Evolutionary conservation across 2,888 invertebrate species (phyloP).

Genomic region (Fragum fragum): DNA sequence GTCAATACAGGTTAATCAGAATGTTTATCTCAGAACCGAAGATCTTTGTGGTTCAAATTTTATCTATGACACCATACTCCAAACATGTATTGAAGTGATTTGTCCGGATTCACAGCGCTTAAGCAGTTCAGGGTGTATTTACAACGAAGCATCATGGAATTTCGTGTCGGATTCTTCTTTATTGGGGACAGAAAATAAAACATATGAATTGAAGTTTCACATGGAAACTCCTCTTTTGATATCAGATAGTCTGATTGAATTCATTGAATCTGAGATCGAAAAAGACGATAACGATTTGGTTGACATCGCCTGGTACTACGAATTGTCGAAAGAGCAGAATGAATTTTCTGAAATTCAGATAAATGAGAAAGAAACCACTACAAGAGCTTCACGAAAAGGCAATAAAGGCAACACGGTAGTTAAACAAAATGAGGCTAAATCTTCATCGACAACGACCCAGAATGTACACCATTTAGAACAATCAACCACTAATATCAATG

Average conservation of each 20-base stretch:
- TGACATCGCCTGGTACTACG: not conserved
- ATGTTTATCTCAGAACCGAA: not conserved
- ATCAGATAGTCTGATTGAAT: not conserved
- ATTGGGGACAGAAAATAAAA: not conserved
- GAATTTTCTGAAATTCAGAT: too few relatives aligned
- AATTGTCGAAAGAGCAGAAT: too few relatives aligned
- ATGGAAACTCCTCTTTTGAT: not conserved
- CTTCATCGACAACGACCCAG: too few relatives aligned
- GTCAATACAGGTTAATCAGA: not conserved
- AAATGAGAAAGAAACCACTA: too few relatives aligned
- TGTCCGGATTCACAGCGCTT: not conserved
- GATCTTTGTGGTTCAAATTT: slow-evolving; percentile 7
- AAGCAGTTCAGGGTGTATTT: slow-evolving; percentile 2
- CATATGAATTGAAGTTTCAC: not conserved
- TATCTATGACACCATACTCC: slow-evolving; percentile 4
- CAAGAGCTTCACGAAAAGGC: too few relatives aligned
- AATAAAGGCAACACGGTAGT: too few relatives aligned
- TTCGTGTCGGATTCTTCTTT: not conserved
- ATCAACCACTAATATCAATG: too few relatives aligned
- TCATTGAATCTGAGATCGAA: not conserved
- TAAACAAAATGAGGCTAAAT: too few relatives aligned
- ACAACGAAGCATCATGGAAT: slow-evolving; percentile 12
- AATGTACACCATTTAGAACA: too few relatives aligned
- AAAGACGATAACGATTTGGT: not conserved
- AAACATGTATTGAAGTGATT: slow-evolving; percentile 8